These are phyloP conservation scores for Tragopan temminckii DNA, from an alignment of 2,797 vertebrate species.

Conservation along the genomic window DNA sequence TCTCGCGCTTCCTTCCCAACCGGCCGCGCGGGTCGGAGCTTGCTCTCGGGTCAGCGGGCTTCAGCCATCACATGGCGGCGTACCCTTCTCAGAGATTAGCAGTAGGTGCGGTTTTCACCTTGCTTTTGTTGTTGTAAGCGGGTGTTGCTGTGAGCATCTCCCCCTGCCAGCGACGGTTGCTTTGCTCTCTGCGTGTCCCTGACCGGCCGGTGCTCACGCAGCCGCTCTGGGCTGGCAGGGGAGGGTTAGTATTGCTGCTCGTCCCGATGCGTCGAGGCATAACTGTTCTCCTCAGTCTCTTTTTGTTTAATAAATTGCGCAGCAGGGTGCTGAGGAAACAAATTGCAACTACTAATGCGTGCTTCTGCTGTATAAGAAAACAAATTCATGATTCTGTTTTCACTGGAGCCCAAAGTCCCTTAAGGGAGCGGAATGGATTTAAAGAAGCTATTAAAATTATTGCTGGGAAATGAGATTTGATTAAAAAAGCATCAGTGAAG, in stretches of 20 bases:
- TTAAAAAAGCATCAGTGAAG: background rate
- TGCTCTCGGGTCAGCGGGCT: rapidly evolving
- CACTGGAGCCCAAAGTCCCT: background rate
- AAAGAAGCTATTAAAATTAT: conserved; percentile 48
- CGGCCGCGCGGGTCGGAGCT: rapidly evolving
- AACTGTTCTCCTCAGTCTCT: background rate
- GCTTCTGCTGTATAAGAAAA: background rate
- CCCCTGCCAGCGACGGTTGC: rapidly evolving
- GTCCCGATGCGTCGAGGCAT: background rate
- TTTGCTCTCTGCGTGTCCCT: rapidly evolving
- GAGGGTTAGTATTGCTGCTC: background rate
- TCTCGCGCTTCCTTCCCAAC: background rate
- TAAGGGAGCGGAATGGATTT: background rate
- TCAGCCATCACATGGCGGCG: rapidly evolving
- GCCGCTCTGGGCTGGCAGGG: background rate
- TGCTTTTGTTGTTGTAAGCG: no score
- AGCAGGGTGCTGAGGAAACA: conserved; percentile 38
- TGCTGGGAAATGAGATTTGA: conserved; percentile 32
- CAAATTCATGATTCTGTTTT: conserved; percentile 13
- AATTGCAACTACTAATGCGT: background rate
- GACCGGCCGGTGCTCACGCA: background rate
- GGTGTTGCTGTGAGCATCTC: rapidly evolving
- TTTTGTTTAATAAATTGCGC: background rate
- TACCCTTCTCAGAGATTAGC: background rate
- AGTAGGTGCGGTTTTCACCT: background rate